A percentile compares a stretch with the other conserved stretches of the same genome.
phyloP scores from a whole-genome alignment of 2,888 invertebrate genomes.

The Dolomedes plantarius region DNA sequence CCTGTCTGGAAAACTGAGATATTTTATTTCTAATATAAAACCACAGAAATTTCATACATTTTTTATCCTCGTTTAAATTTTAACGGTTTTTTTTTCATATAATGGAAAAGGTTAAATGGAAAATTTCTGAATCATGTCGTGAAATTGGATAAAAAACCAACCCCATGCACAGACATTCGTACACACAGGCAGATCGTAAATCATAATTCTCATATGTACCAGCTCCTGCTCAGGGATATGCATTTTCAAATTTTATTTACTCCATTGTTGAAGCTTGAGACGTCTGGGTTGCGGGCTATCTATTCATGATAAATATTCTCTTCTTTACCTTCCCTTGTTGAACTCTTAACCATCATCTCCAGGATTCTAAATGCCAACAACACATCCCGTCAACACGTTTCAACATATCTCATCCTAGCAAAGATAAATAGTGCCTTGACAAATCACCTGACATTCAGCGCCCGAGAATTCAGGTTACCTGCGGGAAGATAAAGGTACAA shows the following conservation, averaged over 20 bases:
- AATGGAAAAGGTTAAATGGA: too few relatives aligned
- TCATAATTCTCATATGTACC: not conserved
- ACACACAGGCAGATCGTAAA: not conserved
- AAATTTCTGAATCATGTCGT: too few relatives aligned
- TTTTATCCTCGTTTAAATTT: too few relatives aligned
- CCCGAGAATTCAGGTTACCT: conserved; percentile 36
- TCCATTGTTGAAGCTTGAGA: not conserved
- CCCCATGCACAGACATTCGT: too few relatives aligned
- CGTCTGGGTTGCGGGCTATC: not conserved
- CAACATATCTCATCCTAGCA: conserved; percentile 29
- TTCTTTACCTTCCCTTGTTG: conserved; percentile 22
- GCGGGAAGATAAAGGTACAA: not conserved
- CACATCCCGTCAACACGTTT: conserved; percentile 53
- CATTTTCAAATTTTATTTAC: not conserved
- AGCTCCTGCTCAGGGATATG: not conserved
- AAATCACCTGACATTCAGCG: conserved; percentile 53
- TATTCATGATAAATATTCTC: conserved; percentile 43
- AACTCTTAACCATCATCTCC: conserved; percentile 24
- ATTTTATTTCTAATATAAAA: too few relatives aligned
- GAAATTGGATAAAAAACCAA: too few relatives aligned
- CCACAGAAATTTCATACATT: too few relatives aligned
- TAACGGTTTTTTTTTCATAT: too few relatives aligned
- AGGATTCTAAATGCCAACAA: conserved; percentile 41
- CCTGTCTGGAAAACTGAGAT: too few relatives aligned
- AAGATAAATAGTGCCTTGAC: conserved; percentile 64